Conservation (phyloP, 2,888 invertebrate genomes). For the Caenorhabditis uteleia region DNA sequence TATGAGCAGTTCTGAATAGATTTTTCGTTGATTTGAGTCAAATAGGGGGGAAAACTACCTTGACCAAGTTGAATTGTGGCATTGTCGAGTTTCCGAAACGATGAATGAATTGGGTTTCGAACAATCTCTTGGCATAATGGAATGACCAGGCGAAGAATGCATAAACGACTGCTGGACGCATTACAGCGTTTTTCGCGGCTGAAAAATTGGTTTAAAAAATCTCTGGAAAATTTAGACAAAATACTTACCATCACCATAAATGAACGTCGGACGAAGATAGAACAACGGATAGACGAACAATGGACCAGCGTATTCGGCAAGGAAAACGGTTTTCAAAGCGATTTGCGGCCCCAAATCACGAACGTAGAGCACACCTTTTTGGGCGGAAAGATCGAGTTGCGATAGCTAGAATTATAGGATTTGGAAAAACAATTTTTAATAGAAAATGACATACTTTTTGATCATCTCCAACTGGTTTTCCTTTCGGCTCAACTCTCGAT, state of each 20-base stretch:
- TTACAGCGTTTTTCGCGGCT: constrained; percentile 46
- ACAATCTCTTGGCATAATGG: constrained; percentile 89
- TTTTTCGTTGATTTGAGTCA: not conserved
- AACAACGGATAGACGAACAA: constrained; percentile 87
- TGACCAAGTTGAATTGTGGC: constrained; percentile 94
- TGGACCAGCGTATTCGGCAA: constrained; percentile 95
- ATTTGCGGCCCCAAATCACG: constrained; percentile 97
- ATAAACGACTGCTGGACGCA: constrained; percentile 75
- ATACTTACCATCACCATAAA: constrained; percentile 78
- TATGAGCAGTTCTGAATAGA: constrained; percentile 83
- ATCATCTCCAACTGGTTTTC: constrained; percentile 74
- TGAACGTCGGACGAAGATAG: constrained; percentile 84
- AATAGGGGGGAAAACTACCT: constrained; percentile 68
- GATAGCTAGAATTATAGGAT: too few relatives aligned
- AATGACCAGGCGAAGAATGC: constrained; percentile 86
- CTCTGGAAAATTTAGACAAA: too few relatives aligned
- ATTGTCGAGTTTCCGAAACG: constrained; percentile 97
- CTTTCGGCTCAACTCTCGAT: constrained; percentile 79
- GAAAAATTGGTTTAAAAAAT: not conserved
- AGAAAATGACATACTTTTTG: too few relatives aligned
- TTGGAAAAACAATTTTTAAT: too few relatives aligned
- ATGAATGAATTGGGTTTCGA: constrained; percentile 95
- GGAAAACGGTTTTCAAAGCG: constrained; percentile 95
- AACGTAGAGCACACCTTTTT: constrained; percentile 82
- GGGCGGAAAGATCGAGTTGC: constrained; percentile 75